A percentile compares a stretch with the other conserved stretches of the same genome.
phyloP scores from a whole-genome alignment of 2,113 vertebrate species.

The Cyphomyrus discorhynchus region DNA sequence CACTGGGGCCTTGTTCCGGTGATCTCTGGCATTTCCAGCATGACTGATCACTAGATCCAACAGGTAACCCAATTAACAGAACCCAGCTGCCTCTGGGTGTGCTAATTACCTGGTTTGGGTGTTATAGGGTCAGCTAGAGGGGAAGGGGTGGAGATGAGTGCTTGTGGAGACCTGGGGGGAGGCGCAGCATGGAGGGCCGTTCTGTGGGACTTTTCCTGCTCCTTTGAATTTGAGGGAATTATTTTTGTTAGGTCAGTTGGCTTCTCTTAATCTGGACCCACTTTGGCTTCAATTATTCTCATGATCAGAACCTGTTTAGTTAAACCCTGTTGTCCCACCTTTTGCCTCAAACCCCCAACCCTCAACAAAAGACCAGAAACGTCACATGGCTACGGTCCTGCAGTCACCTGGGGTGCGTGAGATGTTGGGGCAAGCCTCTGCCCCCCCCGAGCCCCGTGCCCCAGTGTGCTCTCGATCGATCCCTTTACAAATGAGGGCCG shows the following conservation, averaged over 20 bases:
- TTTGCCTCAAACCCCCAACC: not conserved
- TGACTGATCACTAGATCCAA: not conserved
- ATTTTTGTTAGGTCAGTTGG: not conserved
- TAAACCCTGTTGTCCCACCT: not conserved
- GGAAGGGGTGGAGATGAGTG: not conserved
- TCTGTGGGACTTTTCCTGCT: not conserved
- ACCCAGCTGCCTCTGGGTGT: not conserved
- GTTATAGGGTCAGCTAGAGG: not conserved
- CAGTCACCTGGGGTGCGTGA: not conserved
- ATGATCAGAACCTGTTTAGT: not conserved
- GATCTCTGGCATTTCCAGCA: not conserved
- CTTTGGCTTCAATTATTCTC: not conserved
- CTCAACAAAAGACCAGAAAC: not conserved
- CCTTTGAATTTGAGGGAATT: not conserved
- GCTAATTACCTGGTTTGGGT: constrained; percentile 6
- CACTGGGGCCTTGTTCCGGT: not conserved
- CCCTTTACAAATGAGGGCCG: not conserved
- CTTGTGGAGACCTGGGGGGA: not conserved
- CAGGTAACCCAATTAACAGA: not conserved
- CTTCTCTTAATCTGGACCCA: not conserved
- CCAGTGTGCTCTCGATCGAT: not conserved
- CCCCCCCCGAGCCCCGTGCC: not conserved
- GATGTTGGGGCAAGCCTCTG: not conserved
- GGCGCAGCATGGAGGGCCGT: not conserved
- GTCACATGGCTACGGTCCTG: not conserved